These are phyloP conservation scores for Noctua fimbriata DNA, from an alignment of 2,888 invertebrate species.

Conservation along the genomic window DNA sequence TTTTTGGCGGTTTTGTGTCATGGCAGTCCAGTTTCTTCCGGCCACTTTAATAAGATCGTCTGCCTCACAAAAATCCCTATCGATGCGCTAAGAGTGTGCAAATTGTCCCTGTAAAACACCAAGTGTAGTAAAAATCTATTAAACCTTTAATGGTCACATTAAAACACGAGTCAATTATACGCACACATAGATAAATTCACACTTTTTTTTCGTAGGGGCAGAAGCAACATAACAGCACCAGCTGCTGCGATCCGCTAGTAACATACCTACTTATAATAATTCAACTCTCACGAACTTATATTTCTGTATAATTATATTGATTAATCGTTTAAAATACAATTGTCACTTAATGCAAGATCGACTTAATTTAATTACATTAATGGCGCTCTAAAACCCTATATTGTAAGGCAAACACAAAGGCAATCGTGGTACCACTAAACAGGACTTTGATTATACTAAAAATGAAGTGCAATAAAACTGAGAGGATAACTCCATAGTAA, in stretches of 20 bases:
- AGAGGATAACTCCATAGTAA: slow-evolving; percentile 85
- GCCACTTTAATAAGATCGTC: no score
- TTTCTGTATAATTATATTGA: slow-evolving; percentile 2
- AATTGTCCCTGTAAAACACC: not conserved
- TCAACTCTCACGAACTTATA: not conserved
- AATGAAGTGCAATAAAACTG: slow-evolving; percentile 83
- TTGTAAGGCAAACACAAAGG: slow-evolving; percentile 71
- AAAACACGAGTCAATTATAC: not conserved
- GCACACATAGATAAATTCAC: not conserved
- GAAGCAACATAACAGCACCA: not conserved
- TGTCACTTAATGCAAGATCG: slow-evolving; percentile 52
- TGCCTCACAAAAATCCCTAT: not conserved
- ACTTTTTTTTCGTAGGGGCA: not conserved
- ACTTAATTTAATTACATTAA: slow-evolving; percentile 72
- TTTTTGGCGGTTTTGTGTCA: no score
- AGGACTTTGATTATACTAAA: slow-evolving; percentile 80
- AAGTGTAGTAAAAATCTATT: not conserved
- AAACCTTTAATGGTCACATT: not conserved
- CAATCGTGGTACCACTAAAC: slow-evolving; percentile 72
- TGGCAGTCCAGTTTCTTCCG: no score
- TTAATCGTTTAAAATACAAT: slow-evolving; percentile 25
- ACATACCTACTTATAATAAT: not conserved
- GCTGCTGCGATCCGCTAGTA: not conserved
- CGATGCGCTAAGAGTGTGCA: no score
- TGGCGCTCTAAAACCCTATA: slow-evolving; percentile 61